phyloP scores from a whole-genome alignment of 2,113 vertebrate genomes.

The Crotalus horridus region DNA sequence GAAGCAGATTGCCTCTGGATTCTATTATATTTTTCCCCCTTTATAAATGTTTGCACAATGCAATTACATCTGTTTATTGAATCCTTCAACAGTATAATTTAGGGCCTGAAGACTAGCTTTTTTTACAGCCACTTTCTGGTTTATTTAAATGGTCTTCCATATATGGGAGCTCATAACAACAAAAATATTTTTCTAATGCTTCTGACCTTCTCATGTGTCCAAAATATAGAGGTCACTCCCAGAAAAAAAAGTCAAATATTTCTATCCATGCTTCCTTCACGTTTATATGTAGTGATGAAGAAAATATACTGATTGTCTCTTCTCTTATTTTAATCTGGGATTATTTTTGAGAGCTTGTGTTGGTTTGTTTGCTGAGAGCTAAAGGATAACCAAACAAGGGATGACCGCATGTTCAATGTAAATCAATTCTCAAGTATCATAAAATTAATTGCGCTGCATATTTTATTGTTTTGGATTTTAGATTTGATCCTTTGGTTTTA shows the following conservation, averaged over 20 bases:
- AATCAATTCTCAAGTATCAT: constrained; percentile 14
- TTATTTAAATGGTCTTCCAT: constrained; percentile 20
- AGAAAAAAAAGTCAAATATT: constrained; percentile 18
- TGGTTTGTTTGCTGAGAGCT: constrained; percentile 29
- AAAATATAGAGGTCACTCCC: not conserved
- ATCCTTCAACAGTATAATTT: not conserved
- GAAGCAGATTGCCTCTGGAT: not conserved
- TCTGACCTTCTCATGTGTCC: constrained; percentile 44
- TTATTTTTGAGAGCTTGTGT: constrained; percentile 30
- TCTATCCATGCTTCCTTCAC: constrained; percentile 40
- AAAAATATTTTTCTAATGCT: not conserved
- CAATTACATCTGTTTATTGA: not conserved
- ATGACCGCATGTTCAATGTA: constrained; percentile 2
- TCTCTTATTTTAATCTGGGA: constrained; percentile 31
- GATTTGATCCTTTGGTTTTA: constrained; percentile 6
- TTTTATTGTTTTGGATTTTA: constrained; percentile 18
- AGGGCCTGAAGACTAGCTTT: not conserved
- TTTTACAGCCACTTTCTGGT: not conserved
- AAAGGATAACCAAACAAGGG: constrained; percentile 10
- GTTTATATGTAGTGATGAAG: constrained; percentile 34
- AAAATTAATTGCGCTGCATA: constrained; percentile 42
- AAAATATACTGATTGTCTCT: constrained; percentile 41
- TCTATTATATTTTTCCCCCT: not conserved
- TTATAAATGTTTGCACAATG: not conserved
- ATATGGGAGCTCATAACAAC: constrained; percentile 37